A percentile compares a stretch with the other conserved stretches of the same genome.
Conservation (phyloP, 2,113 vertebrate species). For the Phylloscopus trochilus region DNA sequence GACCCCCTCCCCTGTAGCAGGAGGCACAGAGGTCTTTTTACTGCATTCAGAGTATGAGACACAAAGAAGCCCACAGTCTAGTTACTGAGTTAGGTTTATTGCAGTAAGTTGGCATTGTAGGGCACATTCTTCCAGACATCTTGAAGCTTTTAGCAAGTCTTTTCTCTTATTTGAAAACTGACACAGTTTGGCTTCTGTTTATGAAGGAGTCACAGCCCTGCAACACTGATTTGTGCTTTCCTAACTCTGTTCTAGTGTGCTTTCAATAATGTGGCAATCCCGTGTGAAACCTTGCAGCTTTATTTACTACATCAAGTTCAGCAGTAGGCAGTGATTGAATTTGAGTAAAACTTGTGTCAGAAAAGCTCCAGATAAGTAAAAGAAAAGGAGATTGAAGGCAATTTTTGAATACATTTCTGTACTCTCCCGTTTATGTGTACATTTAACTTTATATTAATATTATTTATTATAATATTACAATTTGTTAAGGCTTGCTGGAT, state of each 20-base stretch:
- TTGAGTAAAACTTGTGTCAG: not conserved
- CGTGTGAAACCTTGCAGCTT: slow-evolving; percentile 43
- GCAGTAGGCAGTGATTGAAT: not conserved
- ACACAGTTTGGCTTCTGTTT: slow-evolving; percentile 56
- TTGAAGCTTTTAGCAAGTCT: slow-evolving; percentile 68
- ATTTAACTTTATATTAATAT: not conserved
- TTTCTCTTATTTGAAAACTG: slow-evolving; percentile 51
- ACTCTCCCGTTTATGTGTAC: not conserved
- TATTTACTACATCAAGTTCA: slow-evolving; percentile 35
- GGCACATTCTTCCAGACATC: slow-evolving; percentile 64
- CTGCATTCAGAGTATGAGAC: slow-evolving; percentile 47
- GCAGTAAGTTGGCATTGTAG: slow-evolving; percentile 49
- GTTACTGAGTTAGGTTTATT: slow-evolving; percentile 58
- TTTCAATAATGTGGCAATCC: slow-evolving; percentile 45
- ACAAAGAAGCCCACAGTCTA: slow-evolving; percentile 51
- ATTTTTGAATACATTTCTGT: not conserved
- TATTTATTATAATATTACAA: not conserved
- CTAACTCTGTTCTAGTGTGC: slow-evolving; percentile 41
- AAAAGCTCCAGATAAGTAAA: not conserved
- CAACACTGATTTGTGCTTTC: slow-evolving; percentile 33
- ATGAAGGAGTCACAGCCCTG: slow-evolving; percentile 56
- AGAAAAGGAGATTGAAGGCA: not conserved
- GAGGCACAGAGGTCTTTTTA: slow-evolving; percentile 54
- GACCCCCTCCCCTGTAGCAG: not conserved
- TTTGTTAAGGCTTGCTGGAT: not conserved